Percentiles rank a stretch among this genome's conserved stretches.
Conservation (phyloP, 2,113 vertebrate species). For the Melanocharis versteri region DNA sequence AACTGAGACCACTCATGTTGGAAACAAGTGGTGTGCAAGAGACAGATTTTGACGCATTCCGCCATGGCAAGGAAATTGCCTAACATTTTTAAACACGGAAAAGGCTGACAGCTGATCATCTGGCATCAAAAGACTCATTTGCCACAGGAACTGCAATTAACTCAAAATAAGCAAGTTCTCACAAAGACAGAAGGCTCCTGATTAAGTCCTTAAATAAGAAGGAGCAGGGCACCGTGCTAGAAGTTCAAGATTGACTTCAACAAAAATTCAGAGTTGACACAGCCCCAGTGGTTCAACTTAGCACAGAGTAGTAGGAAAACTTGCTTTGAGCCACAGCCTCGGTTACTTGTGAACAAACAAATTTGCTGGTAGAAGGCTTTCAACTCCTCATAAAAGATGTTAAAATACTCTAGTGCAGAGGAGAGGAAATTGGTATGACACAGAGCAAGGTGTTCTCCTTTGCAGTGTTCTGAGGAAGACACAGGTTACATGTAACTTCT, state of each 20-base stretch:
- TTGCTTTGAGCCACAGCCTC: neutral
- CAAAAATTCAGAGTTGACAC: neutral
- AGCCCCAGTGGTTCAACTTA: neutral
- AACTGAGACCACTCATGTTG: neutral
- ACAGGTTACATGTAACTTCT: neutral
- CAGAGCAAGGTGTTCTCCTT: neutral
- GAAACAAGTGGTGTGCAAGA: neutral
- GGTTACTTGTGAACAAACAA: neutral
- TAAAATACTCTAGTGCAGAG: neutral
- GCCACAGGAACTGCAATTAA: neutral
- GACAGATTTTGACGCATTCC: neutral
- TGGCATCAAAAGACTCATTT: neutral
- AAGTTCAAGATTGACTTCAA: neutral
- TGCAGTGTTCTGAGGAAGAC: neutral
- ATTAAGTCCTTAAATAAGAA: neutral
- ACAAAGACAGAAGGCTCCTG: neutral
- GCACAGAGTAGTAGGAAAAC: neutral
- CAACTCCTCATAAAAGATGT: neutral
- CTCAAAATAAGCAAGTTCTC: neutral
- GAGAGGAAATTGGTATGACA: neutral
- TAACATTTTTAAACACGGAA: neutral
- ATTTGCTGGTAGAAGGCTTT: neutral
- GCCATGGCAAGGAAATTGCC: neutral
- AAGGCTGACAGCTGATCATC: neutral
- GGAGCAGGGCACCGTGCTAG: neutral